Conservation (phyloP, 1,140 invertebrate species). For the Drosophila santomea region DNA sequence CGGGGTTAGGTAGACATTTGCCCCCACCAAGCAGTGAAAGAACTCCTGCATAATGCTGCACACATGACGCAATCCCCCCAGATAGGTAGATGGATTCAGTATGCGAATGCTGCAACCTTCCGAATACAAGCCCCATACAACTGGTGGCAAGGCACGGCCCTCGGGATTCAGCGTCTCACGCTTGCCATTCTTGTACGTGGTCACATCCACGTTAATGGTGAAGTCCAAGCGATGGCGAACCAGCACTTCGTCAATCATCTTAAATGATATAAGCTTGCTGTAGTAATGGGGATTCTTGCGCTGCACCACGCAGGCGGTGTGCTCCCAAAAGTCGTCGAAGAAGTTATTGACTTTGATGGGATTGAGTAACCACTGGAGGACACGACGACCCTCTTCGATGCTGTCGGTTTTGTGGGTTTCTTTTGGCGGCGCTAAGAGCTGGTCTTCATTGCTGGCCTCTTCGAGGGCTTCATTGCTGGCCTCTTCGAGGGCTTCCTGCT, state of each 20-base stretch:
- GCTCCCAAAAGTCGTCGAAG: constrained; percentile 91
- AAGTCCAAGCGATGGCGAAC: constrained; percentile 91
- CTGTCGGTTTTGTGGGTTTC: constrained; percentile 84
- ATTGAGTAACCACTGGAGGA: constrained; percentile 90
- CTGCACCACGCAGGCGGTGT: constrained; percentile 90
- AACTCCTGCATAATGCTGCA: constrained; percentile 95
- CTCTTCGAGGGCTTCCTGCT: not conserved
- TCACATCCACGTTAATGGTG: constrained; percentile 95
- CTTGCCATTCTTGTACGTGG: constrained; percentile 91
- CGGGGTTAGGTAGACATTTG: constrained; percentile 98
- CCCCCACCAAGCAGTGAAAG: constrained; percentile 96
- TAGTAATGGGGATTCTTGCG: constrained; percentile 89
- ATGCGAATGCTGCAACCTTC: constrained; percentile 96
- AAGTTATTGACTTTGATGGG: constrained; percentile 88
- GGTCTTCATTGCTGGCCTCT: not conserved
- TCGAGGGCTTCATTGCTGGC: not conserved
- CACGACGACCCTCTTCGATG: constrained; percentile 86
- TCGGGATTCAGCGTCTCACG: constrained; percentile 95
- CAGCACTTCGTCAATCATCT: constrained; percentile 91
- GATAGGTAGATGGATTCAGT: constrained; percentile 97
- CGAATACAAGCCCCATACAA: constrained; percentile 96
- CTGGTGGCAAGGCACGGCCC: constrained; percentile 89
- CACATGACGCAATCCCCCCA: constrained; percentile 87
- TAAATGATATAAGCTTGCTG: constrained; percentile 90
- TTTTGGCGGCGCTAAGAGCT: too few species aligned